A percentile compares a stretch with the other conserved stretches of the same genome.
Conservation (phyloP, 2,797 vertebrate species). For the Thripadectes ignobilis region DNA sequence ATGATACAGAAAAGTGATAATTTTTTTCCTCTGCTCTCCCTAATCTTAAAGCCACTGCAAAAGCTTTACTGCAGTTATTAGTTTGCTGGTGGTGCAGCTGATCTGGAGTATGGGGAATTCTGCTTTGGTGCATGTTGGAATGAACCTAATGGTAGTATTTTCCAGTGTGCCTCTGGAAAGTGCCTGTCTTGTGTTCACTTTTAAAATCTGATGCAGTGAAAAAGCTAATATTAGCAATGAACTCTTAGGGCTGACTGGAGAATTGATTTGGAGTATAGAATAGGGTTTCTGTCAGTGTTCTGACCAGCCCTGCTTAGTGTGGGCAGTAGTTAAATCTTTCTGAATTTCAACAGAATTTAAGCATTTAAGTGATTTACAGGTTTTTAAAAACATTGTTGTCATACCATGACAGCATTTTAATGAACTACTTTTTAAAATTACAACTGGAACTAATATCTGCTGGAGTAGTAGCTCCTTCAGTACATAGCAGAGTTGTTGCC, state of each 20-base stretch:
- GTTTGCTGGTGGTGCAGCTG: not conserved
- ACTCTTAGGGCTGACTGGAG: not conserved
- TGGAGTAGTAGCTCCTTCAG: not conserved
- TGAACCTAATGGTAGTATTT: not conserved
- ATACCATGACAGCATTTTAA: slow-evolving; percentile 5
- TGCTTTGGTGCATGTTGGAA: not conserved
- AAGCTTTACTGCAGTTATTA: not conserved
- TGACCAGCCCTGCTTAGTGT: not conserved
- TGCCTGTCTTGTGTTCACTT: not conserved
- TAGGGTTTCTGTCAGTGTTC: not conserved
- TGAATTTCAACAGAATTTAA: not conserved
- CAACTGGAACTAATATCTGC: slow-evolving; percentile 14
- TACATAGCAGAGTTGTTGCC: not conserved
- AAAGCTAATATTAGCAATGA: not conserved
- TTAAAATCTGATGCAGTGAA: not conserved
- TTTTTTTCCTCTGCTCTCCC: not conserved
- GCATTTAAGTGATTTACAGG: slow-evolving; percentile 3
- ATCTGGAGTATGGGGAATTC: not conserved
- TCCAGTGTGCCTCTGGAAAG: not conserved
- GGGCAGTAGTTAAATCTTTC: not conserved
- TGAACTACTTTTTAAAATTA: slow-evolving; percentile 18
- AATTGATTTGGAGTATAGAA: not conserved
- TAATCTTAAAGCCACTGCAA: not conserved
- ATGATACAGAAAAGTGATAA: not conserved
- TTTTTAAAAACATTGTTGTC: slow-evolving; percentile 7